Conservation (phyloP, 2,113 vertebrate species). For the Cygnus buccinator region DNA sequence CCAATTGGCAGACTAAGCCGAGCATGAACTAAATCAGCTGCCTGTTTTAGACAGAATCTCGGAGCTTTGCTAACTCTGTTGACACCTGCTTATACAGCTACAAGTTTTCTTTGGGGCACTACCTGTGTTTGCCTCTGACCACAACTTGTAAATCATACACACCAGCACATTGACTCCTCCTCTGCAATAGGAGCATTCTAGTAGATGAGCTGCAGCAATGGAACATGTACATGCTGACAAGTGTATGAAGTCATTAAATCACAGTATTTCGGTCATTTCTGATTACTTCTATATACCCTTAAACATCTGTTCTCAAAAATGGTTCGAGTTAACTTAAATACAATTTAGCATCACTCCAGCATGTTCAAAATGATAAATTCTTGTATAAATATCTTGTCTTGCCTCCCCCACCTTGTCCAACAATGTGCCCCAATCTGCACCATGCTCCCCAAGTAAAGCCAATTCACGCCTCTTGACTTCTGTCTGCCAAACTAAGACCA, state of each 20-base stretch:
- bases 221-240: not conserved
- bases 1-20: not conserved
- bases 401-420: rapidly evolving
- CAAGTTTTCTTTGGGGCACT: not conserved
- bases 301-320: not conserved
- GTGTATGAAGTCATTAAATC: not conserved
- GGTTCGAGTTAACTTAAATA: not conserved
- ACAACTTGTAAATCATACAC: not conserved
- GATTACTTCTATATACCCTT: not conserved
- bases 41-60: not conserved
- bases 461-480: not conserved
- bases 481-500: not conserved
- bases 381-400: not conserved
- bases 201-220: not conserved
- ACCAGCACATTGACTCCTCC: not conserved
- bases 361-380: not conserved
- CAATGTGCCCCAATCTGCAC: not conserved
- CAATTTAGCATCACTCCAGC: not conserved
- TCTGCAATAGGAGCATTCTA: not conserved
- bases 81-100: not conserved
- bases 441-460: not conserved
- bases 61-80: not conserved
- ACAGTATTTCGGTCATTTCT: not conserved
- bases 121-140: not conserved
- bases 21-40: not conserved